A percentile compares a stretch with the other conserved stretches of the same genome.
phyloP scores from a whole-genome alignment of 2,797 vertebrate genomes.

The Oreochromis mossambicus region DNA sequence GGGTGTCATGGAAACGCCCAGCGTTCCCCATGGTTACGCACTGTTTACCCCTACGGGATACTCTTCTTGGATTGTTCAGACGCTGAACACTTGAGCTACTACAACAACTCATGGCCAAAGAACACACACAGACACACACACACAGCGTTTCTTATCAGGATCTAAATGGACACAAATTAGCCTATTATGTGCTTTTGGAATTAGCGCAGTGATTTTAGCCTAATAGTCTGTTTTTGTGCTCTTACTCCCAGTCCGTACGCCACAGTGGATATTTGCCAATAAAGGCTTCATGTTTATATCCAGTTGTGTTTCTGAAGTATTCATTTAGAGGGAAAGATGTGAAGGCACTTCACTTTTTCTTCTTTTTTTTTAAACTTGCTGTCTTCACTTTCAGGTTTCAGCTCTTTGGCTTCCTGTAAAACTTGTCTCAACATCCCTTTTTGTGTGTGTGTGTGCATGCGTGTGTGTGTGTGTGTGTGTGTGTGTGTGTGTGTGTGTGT shows the following conservation, averaged over 20 bases:
- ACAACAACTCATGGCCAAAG: slow-evolving; percentile 36
- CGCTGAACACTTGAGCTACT: slow-evolving; percentile 53
- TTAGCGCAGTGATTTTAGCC: slow-evolving; percentile 54
- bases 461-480: not conserved
- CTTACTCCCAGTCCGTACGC: slow-evolving; percentile 18
- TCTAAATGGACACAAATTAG: slow-evolving; percentile 67
- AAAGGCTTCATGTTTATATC: slow-evolving; percentile 16
- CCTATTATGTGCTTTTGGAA: slow-evolving; percentile 62
- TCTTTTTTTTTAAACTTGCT: not conserved
- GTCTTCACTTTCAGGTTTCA: slow-evolving; percentile 26
- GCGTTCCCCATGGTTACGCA: slow-evolving; percentile 70
- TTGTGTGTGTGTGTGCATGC: not conserved
- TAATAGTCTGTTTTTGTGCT: slow-evolving; percentile 48
- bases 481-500: not conserved
- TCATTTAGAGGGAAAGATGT: not conserved
- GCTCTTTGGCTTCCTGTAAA: slow-evolving; percentile 51
- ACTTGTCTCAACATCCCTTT: slow-evolving; percentile 45
- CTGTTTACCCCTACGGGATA: slow-evolving; percentile 60
- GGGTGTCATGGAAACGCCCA: slow-evolving; percentile 75
- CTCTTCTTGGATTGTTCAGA: slow-evolving; percentile 61
- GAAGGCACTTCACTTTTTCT: not conserved
- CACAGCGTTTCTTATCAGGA: slow-evolving; percentile 49
- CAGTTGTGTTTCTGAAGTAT: not conserved
- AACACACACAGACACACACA: slow-evolving; percentile 23
- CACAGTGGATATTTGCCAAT: slow-evolving; percentile 28